Evolutionary conservation across 1,140 invertebrate genomes (phyloP).

Genomic region (Euglossa dilemma): DNA sequence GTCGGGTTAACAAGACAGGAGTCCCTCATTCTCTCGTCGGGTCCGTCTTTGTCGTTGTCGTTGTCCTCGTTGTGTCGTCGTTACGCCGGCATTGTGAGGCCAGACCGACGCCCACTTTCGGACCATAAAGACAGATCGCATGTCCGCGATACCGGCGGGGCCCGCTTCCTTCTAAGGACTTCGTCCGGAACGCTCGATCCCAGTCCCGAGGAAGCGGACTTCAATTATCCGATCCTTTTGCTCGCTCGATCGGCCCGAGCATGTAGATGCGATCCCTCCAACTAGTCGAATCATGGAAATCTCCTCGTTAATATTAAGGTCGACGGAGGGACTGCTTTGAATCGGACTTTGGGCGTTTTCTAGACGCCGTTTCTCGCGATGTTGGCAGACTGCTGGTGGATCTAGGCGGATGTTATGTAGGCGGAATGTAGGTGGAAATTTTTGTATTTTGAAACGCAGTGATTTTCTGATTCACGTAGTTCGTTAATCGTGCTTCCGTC

Average conservation of each 20-base stretch:
- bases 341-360: neutral
- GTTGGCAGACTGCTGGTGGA: too few relatives aligned
- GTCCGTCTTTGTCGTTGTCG: conserved; percentile 53
- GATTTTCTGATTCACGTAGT: too few relatives aligned
- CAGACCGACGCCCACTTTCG: conserved; percentile 70
- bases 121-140: conserved; percentile 72
- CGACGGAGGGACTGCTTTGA: neutral
- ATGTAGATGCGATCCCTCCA: conserved; percentile 20
- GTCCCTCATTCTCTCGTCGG: conserved; percentile 56
- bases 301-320: conserved; percentile 28
- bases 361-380: neutral
- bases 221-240: conserved; percentile 65
- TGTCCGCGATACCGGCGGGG: conserved; percentile 64
- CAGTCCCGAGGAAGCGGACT: conserved; percentile 54
- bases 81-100: conserved; percentile 65
- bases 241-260: conserved; percentile 23
- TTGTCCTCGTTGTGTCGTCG: conserved; percentile 65
- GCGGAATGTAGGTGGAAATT: too few relatives aligned
- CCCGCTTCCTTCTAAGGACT: conserved; percentile 68
- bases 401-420: too few relatives aligned
- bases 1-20: conserved; percentile 63
- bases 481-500: too few relatives aligned
- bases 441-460: too few relatives aligned
- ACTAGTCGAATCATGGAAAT: conserved; percentile 39
- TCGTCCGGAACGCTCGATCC: conserved; percentile 58